Evolutionary conservation across 1,140 invertebrate species (phyloP).

Genomic region (Bicyclus anynana): DNA sequence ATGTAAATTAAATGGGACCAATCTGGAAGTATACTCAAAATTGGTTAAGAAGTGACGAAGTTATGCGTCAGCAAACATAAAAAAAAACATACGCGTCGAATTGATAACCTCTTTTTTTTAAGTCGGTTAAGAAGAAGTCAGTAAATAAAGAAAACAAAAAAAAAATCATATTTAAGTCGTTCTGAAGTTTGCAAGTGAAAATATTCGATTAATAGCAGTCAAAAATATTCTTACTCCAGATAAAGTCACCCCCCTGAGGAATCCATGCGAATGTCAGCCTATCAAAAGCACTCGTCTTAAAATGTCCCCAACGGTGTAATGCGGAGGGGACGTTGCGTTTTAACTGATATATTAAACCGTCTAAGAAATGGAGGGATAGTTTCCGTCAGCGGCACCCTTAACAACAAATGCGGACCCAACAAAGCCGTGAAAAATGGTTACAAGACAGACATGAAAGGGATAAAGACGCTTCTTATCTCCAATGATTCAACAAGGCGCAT

Average conservation of each 20-base stretch:
- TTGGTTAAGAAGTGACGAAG: too few relatives aligned
- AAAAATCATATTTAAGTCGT: too few relatives aligned
- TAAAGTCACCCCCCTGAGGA: background rate
- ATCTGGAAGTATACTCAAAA: too few relatives aligned
- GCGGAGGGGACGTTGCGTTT: constrained; percentile 17
- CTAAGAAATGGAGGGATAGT: constrained; percentile 37
- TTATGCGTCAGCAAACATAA: too few relatives aligned
- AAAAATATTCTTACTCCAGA: background rate
- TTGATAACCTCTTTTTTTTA: too few relatives aligned
- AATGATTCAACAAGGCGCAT: constrained; percentile 33
- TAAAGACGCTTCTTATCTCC: constrained; percentile 53
- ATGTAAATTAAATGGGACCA: too few relatives aligned
- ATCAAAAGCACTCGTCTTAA: constrained; percentile 18
- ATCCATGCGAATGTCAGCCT: background rate
- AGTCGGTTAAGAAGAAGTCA: too few relatives aligned
- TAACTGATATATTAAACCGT: constrained; percentile 43
- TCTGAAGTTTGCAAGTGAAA: too few relatives aligned
- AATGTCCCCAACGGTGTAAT: constrained; percentile 15
- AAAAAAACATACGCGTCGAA: too few relatives aligned
- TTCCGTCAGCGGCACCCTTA: constrained; percentile 34
- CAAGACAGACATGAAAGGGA: constrained; percentile 50
- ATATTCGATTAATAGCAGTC: background rate
- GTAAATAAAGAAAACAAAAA: too few relatives aligned
- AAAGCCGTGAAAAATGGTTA: constrained; percentile 59
- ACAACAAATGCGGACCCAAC: constrained; percentile 40